Conservation (phyloP, 2,113 vertebrate species). For the Ammodytes marinus region DNA sequence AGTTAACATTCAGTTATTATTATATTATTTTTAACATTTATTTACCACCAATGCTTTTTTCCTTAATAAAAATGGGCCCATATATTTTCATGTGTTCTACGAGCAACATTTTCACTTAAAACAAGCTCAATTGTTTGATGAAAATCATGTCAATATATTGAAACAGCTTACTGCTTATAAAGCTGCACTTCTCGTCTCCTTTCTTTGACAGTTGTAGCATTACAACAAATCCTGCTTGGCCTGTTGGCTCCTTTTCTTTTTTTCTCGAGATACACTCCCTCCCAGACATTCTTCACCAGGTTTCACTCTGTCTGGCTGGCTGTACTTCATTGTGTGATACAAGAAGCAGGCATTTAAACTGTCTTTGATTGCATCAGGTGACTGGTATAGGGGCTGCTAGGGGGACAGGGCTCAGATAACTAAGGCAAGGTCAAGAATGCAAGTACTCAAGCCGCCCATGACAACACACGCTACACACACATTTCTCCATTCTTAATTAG, state of each 20-base stretch:
- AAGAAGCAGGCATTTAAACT: no score
- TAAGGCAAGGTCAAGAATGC: conserved; percentile 52
- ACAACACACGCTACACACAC: conserved; percentile 16
- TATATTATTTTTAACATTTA: no score
- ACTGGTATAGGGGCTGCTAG: no score
- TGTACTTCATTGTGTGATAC: conserved; percentile 67
- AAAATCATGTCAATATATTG: not conserved
- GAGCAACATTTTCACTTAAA: not conserved
- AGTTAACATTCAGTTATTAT: no score
- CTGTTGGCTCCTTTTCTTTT: conserved; percentile 36
- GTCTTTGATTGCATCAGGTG: no score
- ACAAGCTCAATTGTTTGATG: conserved; percentile 13
- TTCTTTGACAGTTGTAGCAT: conserved; percentile 27
- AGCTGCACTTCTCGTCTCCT: not conserved
- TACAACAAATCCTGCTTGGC: conserved; percentile 7
- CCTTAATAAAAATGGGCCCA: no score
- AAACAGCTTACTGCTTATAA: conserved; percentile 9
- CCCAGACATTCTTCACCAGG: conserved; percentile 42
- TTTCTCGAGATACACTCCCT: conserved; percentile 52
- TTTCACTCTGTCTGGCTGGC: conserved; percentile 42
- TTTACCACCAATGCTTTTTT: no score
- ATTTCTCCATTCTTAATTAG: conserved; percentile 73
- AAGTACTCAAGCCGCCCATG: conserved; percentile 32
- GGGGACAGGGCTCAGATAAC: conserved; percentile 18
- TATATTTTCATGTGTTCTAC: no score